Evolutionary conservation across 2,113 vertebrate species (phyloP).

Genomic region (Alligator sinensis): DNA sequence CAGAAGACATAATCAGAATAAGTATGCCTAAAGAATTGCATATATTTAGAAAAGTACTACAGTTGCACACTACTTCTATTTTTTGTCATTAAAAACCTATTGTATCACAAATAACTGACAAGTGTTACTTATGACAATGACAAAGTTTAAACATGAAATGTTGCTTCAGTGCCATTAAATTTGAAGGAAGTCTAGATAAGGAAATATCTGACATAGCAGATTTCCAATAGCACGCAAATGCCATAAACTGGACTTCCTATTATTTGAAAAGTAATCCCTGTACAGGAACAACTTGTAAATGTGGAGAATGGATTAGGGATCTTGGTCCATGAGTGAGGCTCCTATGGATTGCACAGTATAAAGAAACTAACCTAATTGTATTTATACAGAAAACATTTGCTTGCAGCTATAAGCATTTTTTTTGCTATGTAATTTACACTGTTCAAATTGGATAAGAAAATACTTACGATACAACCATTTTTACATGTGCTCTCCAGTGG

Average conservation of each 20-base stretch:
- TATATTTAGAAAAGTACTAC: background rate
- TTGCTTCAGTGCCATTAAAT: no score
- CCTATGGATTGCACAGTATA: accelerated
- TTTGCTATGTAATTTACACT: background rate
- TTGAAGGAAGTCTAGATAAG: background rate
- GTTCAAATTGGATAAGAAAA: background rate
- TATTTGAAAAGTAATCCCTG: background rate
- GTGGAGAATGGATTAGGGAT: background rate
- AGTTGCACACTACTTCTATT: accelerated
- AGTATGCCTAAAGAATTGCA: accelerated
- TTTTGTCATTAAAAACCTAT: background rate
- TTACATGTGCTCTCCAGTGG: slow-evolving; percentile 75
- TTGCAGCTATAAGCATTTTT: background rate
- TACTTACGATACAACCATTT: slow-evolving; percentile 26
- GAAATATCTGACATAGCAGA: accelerated
- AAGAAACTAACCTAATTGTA: accelerated
- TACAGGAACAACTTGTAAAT: accelerated
- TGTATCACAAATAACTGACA: background rate
- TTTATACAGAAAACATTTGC: background rate
- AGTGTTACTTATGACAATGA: background rate
- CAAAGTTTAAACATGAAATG: background rate
- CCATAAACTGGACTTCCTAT: accelerated
- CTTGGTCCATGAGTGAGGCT: background rate
- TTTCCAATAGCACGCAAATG: background rate
- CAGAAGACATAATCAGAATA: background rate